Base-by-base conservation (phyloP, 1,140 invertebrate species). In the Drosophila cardini region DNA sequence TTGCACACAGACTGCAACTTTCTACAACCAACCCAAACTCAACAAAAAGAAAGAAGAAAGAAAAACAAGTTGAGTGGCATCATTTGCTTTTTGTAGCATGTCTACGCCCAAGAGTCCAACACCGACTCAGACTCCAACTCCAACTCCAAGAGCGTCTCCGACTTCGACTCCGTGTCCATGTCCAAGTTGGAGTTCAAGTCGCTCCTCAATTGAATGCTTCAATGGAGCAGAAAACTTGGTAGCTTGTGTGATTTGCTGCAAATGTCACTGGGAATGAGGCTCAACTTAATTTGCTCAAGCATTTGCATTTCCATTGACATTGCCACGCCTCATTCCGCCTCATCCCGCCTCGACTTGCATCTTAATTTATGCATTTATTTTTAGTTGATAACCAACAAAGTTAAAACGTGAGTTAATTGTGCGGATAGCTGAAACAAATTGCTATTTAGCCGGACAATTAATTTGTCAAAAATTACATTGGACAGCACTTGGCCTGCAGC, bases 191-290 rank as follows among this genome's bases (percentile, higher is more conserved):
- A 63, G 58, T 52, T 57, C 57, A 38, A 72, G 53, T 80, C 73
- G 58, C 56, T 43, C 21, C 74, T 67, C 79, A 89, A 86, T 86
- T 80, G 83, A 86, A 86, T 89, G 83, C 83, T 86, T 86, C 83
- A 83, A 89, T 86, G 84, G 83, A 86, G 83, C 83, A 89, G 84
- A 86, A 86, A 86, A 83, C 68, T 78, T 72, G 75, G 83, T 76
- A 65, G 73, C 75, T 7, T 61, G 81, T 68, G 48, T 60, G 63
- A 73, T 73, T 69, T 69, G 64, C 56, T 55, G 58, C 67, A 75
- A 71, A 63, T 75, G 72, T 71, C 72, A 71, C n/a, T 70, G 57
- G 65, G 57, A 78, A 72, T 86, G 78, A 75, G 81, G 74, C 76
- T 78, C 70, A 67, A 77, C 70, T 78, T 76, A 78, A 77, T 85